phyloP scores from a whole-genome alignment of 2,888 invertebrate genomes.

The Agrilus mali region DNA sequence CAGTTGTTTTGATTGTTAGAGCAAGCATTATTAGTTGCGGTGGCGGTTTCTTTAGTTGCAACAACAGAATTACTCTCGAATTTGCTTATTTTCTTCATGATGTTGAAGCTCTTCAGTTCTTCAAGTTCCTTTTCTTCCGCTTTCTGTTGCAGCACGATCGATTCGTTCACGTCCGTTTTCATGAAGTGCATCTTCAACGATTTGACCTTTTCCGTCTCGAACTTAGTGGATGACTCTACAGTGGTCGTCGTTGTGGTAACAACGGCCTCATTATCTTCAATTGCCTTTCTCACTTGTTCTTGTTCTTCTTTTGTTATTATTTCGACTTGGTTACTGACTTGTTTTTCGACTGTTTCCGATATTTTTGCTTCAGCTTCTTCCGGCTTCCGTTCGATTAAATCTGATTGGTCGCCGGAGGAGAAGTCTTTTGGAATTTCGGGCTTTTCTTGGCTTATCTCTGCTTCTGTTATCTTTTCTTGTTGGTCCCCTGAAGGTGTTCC shows the following conservation, averaged over 20 bases:
- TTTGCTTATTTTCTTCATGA: slow-evolving; percentile 30
- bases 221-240: slow-evolving; percentile 4
- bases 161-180: slow-evolving; percentile 14
- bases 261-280: not conserved
- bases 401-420: not conserved
- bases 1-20: slow-evolving; percentile 3
- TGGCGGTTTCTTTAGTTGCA: not conserved
- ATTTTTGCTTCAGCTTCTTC: not conserved
- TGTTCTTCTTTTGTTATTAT: slow-evolving; percentile 8
- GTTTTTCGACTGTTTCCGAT: slow-evolving; percentile 4
- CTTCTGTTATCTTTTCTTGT: not conserved
- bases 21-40: slow-evolving; percentile 9
- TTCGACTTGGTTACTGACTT: slow-evolving; percentile 14
- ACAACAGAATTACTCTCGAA: slow-evolving; percentile 25
- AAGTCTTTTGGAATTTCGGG: not conserved
- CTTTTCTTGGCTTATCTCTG: too few relatives aligned
- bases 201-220: slow-evolving; percentile 8
- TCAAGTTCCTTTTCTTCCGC: slow-evolving; percentile 16
- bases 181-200: slow-evolving; percentile 23
- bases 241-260: slow-evolving; percentile 3
- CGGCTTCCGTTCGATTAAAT: not conserved
- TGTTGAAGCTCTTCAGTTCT: slow-evolving; percentile 24
- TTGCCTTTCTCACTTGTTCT: slow-evolving; percentile 8
- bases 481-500: slow-evolving; percentile 7
- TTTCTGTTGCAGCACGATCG: slow-evolving; percentile 1